These are phyloP conservation scores for Lissonota sp. DNA, from an alignment of 2,888 invertebrate genomes.

Conservation along the genomic window DNA sequence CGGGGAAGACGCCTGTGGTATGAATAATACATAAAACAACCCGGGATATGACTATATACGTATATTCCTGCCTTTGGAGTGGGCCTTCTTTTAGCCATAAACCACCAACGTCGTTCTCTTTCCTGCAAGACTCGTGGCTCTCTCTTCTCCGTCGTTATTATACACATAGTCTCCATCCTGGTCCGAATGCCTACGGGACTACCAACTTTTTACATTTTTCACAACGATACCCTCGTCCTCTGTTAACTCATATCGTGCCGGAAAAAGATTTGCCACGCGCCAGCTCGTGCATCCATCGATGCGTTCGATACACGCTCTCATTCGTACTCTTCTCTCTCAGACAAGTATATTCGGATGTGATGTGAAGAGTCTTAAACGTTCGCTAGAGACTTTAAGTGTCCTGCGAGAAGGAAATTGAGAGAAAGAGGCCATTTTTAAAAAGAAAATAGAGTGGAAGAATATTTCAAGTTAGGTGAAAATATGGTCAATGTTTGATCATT, in stretches of 20 bases:
- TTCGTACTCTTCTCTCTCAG: slow-evolving; percentile 29
- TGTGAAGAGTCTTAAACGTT: not conserved
- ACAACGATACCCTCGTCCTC: slow-evolving; percentile 43
- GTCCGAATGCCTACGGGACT: slow-evolving; percentile 18
- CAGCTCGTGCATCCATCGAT: slow-evolving; percentile 24
- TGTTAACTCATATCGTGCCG: slow-evolving; percentile 19
- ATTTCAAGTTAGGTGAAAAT: no score
- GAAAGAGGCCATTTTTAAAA: no score
- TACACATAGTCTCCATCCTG: slow-evolving; percentile 33
- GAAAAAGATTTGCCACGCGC: slow-evolving; percentile 31
- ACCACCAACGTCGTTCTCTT: slow-evolving; percentile 30
- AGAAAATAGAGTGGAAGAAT: no score
- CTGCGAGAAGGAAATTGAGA: no score
- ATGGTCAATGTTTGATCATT: no score
- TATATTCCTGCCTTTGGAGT: slow-evolving; percentile 18
- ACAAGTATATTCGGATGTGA: slow-evolving; percentile 7
- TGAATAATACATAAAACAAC: slow-evolving; percentile 82
- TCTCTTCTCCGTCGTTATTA: slow-evolving; percentile 46
- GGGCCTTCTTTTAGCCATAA: slow-evolving; percentile 26
- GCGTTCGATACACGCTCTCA: slow-evolving; percentile 51
- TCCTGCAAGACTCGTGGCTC: slow-evolving; percentile 18
- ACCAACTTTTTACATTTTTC: slow-evolving; percentile 24
- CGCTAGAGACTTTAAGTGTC: not conserved
- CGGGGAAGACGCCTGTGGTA: slow-evolving; percentile 76
- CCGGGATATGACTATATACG: slow-evolving; percentile 64